Evolutionary conservation across 2,797 vertebrate species (phyloP).

Genomic region (Melanotaenia nigrans): DNA sequence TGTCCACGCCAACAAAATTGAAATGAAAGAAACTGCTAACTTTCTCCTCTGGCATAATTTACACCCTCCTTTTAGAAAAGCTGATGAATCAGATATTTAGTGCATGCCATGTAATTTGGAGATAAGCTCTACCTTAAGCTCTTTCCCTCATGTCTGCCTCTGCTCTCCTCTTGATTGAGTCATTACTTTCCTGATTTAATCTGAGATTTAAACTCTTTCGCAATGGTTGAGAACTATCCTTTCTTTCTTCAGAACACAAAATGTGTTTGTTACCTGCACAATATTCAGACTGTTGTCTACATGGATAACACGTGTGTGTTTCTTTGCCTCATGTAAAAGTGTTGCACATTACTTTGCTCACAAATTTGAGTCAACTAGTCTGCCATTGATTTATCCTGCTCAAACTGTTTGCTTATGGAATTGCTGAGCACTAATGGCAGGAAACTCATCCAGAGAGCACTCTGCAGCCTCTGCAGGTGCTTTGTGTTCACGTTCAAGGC

Average conservation of each 20-base stretch:
- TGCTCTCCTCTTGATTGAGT: slow-evolving; percentile 63
- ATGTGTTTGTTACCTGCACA: slow-evolving; percentile 3
- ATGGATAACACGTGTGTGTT: slow-evolving; percentile 22
- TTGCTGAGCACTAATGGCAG: slow-evolving; percentile 50
- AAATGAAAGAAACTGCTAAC: slow-evolving; percentile 70
- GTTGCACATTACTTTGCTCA: slow-evolving; percentile 43
- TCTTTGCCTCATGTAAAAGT: slow-evolving; percentile 34
- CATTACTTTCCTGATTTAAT: slow-evolving; percentile 43
- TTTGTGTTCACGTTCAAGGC: slow-evolving; percentile 24
- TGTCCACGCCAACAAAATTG: slow-evolving; percentile 63
- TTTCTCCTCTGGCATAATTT: slow-evolving; percentile 75
- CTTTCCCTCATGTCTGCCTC: slow-evolving; percentile 61
- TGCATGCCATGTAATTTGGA: slow-evolving; percentile 86
- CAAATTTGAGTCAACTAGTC: slow-evolving; percentile 55
- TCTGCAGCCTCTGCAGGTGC: slow-evolving; percentile 37
- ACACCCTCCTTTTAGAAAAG: slow-evolving; percentile 49
- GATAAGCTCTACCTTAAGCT: slow-evolving; percentile 62
- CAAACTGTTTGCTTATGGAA: slow-evolving; percentile 70
- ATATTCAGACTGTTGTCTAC: slow-evolving; percentile 9
- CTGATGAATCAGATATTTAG: slow-evolving; percentile 73
- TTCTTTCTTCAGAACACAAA: slow-evolving; percentile 37
- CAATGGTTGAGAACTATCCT: slow-evolving; percentile 60
- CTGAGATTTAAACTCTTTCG: slow-evolving; percentile 36
- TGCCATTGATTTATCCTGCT: slow-evolving; percentile 56
- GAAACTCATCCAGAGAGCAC: slow-evolving; percentile 35